Evolutionary conservation across 2,888 invertebrate species (phyloP), one percentile per base, ranked within the genome.

Genomic region (Drosophila neonasuta): DNA sequence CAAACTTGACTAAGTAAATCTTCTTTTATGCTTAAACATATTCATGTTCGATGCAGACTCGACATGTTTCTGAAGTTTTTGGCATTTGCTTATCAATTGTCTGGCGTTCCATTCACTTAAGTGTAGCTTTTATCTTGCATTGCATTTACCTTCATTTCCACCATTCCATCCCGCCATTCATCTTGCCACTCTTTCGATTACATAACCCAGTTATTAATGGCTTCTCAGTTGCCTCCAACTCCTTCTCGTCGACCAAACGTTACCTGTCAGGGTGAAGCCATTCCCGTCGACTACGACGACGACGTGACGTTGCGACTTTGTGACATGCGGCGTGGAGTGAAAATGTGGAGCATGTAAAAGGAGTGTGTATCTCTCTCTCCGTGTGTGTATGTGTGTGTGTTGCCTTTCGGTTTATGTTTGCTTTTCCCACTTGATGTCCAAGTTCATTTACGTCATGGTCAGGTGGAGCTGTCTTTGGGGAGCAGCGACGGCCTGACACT

Each of bases 201-300:
- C 80, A 81, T 81, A 79, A 80, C 74, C 79, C 71, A 74, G 81
- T 80, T 81, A 80, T 81, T 83, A 81, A 81, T 81, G 84, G 81
- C 56, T 77, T 80, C 61, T 49, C 61, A 50, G 50, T 46, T 57
- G 20, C 24, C 59, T 48, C 44, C 41, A 17, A 11, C 50, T 49
- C 49, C 34, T 46, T 20, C 20, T 20, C 20, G 20, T 20, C 20
- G 20, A 20, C 20, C 42, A 61, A 20, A 10, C 41, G 15, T 46
- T 51, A 32, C 45, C 39, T 59, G 45, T 56, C 56, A 36, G 24
- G 45, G 36, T 15, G 13, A 46, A 56, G 39, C 45, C 66, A 39
- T 36, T 59, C 17, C 20, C 46, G 17, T 29, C 9, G 17, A 20
- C 17, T 3, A 20, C 17, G 17, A 15, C 17, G 17, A 41, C 20